Base-by-base conservation (phyloP, 2,888 invertebrate genomes). In the Buathra laborator region DNA sequence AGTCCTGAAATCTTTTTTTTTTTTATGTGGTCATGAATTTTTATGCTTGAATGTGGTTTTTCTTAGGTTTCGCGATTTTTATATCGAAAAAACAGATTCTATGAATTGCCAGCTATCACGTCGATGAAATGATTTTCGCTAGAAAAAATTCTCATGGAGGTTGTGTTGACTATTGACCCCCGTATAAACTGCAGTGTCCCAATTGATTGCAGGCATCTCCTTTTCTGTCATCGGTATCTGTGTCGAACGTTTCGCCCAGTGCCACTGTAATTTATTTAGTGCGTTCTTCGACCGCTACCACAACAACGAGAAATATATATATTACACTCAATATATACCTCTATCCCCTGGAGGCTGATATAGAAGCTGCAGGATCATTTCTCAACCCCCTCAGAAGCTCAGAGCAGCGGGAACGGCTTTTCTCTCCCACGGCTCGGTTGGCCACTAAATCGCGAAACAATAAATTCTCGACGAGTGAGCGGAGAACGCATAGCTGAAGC, bases 371-470 rank as follows among this genome's bases (percentile, higher is more conserved):
- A 48, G 62, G 48, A 71, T 76, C 59, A 59, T 86, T 78, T 83
- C 78, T 71, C 76, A 66, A 83, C 71, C 84, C 80, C 77, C 29
- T 44, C n/a, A 64, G 46, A 67, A 51, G 37, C 9, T 32, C 62
- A 29, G 14, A 76, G 53, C 72, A 56, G 71, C 46, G 64, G 56
- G 82, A 70, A 85, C 84, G 86, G 71, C 85, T 77, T 29, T 62
- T 85, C 81, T 85, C 89, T 89, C 89, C 88, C 88, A 89, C 89
- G 89, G 87, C 86, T 87, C 86, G 75, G 76, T 84, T 88, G 87
- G 90, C 91, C 92, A 89, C 91, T 91, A 91, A 93, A 93, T 92
- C 91, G 90, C 90, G 89, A 92, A 93, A 93, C 93, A 91, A 93
- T 93, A 94, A 93, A 93, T 93, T 91, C 89, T 87, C 85, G 85